Evolutionary conservation across 2,113 vertebrate genomes (phyloP).

Genomic region (Psammodynastes pulverulentus): DNA sequence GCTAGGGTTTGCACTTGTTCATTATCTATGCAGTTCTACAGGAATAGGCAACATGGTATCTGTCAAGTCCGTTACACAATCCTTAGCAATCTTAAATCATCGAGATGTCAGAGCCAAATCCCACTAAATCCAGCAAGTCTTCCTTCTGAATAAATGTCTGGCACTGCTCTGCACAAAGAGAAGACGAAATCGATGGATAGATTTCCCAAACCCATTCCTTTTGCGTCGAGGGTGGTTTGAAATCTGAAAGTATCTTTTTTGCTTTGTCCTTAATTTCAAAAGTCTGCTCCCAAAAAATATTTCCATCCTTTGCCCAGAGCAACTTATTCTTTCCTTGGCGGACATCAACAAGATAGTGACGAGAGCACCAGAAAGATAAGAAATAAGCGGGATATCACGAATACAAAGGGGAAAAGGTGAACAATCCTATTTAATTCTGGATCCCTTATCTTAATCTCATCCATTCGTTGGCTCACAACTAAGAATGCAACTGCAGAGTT

Average conservation of each 20-base stretch:
- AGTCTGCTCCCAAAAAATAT: background rate
- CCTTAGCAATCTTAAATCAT: background rate
- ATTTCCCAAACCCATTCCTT: background rate
- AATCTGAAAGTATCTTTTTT: background rate
- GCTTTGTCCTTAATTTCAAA: background rate
- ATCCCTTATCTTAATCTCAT: background rate
- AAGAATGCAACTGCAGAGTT: background rate
- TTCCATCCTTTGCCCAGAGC: background rate
- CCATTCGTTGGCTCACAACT: background rate
- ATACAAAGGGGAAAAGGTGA: background rate
- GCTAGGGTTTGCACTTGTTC: background rate
- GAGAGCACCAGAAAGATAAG: background rate
- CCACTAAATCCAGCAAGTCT: background rate
- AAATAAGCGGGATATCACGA: background rate
- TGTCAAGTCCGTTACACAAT: background rate
- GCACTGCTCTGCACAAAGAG: background rate
- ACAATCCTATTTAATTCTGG: background rate
- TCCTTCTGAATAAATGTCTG: background rate
- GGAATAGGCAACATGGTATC: background rate
- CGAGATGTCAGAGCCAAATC: background rate
- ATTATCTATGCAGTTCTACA: background rate
- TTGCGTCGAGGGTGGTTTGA: background rate
- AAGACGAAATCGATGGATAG: background rate
- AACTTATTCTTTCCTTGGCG: background rate
- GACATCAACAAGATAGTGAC: background rate